Conservation (phyloP, 2,113 vertebrate species). For the Erythrolamprus reginae region DNA sequence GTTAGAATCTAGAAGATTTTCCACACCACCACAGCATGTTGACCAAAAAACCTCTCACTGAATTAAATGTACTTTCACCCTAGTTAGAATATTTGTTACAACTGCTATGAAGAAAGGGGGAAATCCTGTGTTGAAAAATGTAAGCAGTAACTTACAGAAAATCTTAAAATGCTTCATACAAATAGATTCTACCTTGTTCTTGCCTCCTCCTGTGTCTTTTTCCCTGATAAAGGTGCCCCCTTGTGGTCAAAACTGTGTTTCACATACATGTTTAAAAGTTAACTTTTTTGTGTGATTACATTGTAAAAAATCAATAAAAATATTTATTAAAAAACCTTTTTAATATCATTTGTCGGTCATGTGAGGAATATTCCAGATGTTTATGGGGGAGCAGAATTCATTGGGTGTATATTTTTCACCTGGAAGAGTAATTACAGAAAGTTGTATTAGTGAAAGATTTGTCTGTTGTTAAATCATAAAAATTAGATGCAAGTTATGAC, state of each 20-base stretch:
- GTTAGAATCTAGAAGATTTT: neutral
- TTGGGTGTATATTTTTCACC: neutral
- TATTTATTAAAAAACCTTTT: too few relatives aligned
- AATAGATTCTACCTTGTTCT: neutral
- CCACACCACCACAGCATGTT: neutral
- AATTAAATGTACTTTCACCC: neutral
- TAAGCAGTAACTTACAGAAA: neutral
- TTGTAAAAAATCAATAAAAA: too few relatives aligned
- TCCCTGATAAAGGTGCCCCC: slow-evolving; percentile 23
- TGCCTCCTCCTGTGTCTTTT: slow-evolving; percentile 1
- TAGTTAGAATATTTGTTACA: neutral
- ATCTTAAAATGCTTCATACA: neutral
- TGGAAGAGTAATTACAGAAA: neutral
- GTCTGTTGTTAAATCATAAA: neutral
- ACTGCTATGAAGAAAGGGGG: neutral
- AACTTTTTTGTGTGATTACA: too few relatives aligned
- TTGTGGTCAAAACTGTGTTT: slow-evolving; percentile 7
- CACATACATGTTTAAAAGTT: neutral
- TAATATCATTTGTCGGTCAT: neutral
- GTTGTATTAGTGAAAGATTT: neutral
- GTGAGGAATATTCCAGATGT: neutral
- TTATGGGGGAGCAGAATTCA: neutral
- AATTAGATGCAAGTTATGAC: neutral
- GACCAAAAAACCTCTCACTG: neutral
- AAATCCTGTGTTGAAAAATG: neutral